phyloP scores from a whole-genome alignment of 2,888 invertebrate genomes.

The Leptopilina syphax region DNA sequence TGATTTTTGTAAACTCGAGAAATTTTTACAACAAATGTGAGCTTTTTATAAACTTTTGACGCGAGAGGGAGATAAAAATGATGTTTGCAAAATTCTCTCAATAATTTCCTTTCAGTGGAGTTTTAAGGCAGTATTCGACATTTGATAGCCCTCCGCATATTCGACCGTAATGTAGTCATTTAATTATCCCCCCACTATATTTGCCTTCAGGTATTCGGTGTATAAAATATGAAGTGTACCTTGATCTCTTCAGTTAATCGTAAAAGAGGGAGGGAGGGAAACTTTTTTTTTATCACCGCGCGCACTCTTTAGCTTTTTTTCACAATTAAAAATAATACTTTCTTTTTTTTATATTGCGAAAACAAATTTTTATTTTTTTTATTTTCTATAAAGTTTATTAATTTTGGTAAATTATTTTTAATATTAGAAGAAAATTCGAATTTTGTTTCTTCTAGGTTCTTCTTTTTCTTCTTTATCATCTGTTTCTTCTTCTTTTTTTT shows the following conservation, averaged over 20 bases:
- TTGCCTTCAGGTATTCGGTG: slow-evolving; percentile 34
- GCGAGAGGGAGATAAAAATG: not conserved
- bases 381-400: too few species aligned
- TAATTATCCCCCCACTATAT: slow-evolving; percentile 23
- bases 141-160: slow-evolving; percentile 24
- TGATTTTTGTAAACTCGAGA: not conserved
- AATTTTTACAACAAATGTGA: not conserved
- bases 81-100: slow-evolving; percentile 31
- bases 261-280: too few species aligned
- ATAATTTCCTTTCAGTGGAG: slow-evolving; percentile 4
- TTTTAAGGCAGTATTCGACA: slow-evolving; percentile 34
- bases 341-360: too few species aligned
- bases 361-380: too few species aligned
- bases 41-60: not conserved
- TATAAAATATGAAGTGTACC: slow-evolving; percentile 35
- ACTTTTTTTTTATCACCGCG: not conserved
- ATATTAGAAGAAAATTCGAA: too few species aligned
- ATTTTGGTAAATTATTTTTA: too few species aligned
- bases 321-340: not conserved
- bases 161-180: slow-evolving; percentile 30
- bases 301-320: not conserved
- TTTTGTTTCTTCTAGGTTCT: too few species aligned
- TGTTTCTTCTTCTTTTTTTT: too few species aligned
- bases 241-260: slow-evolving; percentile 15
- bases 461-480: too few species aligned